phyloP scores from a whole-genome alignment of 2,113 vertebrate genomes.

The Rattus norvegicus region DNA sequence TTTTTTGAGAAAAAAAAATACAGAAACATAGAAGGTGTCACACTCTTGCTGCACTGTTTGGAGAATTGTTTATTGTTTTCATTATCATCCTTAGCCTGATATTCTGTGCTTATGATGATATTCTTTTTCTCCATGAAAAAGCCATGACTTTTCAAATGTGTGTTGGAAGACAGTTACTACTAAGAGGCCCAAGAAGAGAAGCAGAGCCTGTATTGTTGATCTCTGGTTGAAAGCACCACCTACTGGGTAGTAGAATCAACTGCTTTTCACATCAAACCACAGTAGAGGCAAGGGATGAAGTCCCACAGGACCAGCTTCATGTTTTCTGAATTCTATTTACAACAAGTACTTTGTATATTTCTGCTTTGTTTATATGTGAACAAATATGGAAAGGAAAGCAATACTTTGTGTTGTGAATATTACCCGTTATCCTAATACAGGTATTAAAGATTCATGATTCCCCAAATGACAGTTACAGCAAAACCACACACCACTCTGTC shows the following conservation, averaged over 20 bases:
- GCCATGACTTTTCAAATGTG: not conserved
- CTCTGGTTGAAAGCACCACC: conserved; percentile 79
- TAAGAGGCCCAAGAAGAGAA: not conserved
- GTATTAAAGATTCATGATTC: conserved; percentile 41
- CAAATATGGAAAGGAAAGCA: not conserved
- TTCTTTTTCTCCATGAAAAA: not conserved
- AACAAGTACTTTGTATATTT: not conserved
- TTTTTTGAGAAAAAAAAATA: not conserved
- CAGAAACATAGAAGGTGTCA: not conserved
- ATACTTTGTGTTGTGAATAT: not conserved
- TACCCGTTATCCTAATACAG: not conserved
- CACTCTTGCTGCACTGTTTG: not conserved
- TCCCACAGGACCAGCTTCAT: not conserved
- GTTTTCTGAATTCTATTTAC: not conserved
- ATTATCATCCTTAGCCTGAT: not conserved
- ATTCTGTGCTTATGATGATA: not conserved
- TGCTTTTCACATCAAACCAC: not conserved
- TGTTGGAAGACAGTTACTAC: conserved; percentile 12
- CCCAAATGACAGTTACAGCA: not conserved
- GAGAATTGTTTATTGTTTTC: not conserved
- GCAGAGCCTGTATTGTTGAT: not conserved
- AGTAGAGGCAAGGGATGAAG: not conserved
- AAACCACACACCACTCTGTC: not conserved
- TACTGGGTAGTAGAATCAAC: conserved; percentile 49
- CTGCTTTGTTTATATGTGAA: not conserved